Evolutionary conservation across 2,888 invertebrate genomes (phyloP), one percentile per base, ranked within the genome.

Genomic region (Oligia latruncula): DNA sequence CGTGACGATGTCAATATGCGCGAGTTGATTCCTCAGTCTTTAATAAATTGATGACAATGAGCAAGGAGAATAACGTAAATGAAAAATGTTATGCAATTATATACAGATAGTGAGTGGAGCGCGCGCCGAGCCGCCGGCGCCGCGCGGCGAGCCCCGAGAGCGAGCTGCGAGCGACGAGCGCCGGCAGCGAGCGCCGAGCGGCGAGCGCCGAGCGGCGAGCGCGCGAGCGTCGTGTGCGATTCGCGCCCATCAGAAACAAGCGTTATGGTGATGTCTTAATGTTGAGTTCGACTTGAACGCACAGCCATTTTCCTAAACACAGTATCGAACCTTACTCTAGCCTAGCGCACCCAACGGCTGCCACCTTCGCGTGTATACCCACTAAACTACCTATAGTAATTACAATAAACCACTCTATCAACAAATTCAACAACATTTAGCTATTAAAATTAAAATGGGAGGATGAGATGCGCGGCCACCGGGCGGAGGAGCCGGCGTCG

Each of bases 41-140:
- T 96, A 96, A 96, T 96, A 95, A 95, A 96, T 96, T 96, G 96
- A 96, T 96, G 96, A 95, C 96, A 95, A 96, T 96, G 96, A 96
- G 96, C 95, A 95, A 96, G 96, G 96, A 95, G 94, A 94, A 91
- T 82, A 95, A 96, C 94, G 94, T 95, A 96, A 96, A 96, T 96
- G 96, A 96, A 95, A 94, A 95, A 96, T 96, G 96, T 93, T 93
- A 95, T 96, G 96, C 95, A 94, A 95, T 94, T 96, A 96, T 96
- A 94, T 96, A 96, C 96, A 96, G 95, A 95, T 93, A 91, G 95
- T 92, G 93, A 91, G 88, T 79, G 86, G 84, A 85, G 83, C 80
- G 87, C 84, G 83, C 82, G 71, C 72, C 65, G 71, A 29, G 77
- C 72, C 52, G 17, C 29, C 66, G 66, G 74, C 23, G 74, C 55